Evolutionary conservation across 2,113 vertebrate species (phyloP).

Genomic region (Eira barbara): DNA sequence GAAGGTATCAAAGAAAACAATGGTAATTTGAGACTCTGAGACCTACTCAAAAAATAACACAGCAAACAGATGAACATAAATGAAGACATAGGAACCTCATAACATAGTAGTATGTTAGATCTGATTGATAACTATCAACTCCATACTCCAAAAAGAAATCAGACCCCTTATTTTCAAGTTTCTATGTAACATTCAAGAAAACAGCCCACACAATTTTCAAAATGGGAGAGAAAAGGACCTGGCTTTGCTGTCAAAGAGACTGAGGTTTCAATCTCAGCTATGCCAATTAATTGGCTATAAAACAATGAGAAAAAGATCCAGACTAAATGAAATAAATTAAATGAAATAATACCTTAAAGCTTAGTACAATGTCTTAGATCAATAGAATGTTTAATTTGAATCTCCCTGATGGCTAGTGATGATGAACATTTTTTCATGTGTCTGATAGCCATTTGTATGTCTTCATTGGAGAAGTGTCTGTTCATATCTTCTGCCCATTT

Average conservation of each 20-base stretch:
- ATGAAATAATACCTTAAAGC: background rate
- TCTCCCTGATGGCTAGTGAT: too few relatives aligned
- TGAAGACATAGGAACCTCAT: background rate
- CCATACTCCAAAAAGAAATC: background rate
- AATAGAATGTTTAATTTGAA: background rate
- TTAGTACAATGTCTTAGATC: background rate
- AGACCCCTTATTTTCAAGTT: background rate
- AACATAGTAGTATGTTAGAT: background rate
- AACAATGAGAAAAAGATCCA: background rate
- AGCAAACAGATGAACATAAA: background rate
- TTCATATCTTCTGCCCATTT: too few relatives aligned
- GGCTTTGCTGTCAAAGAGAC: background rate
- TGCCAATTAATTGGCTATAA: background rate
- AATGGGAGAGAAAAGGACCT: background rate
- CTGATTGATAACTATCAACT: background rate
- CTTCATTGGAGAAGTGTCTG: too few relatives aligned
- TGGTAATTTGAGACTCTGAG: background rate
- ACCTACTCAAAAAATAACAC: background rate
- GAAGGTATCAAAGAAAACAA: background rate
- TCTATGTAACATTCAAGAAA: background rate
- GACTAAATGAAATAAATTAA: background rate
- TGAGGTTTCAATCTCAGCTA: background rate
- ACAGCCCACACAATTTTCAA: background rate
- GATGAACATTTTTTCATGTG: too few relatives aligned
- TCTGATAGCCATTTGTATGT: too few relatives aligned